These are phyloP conservation scores for Saccostrea glomerata DNA, from an alignment of 1,140 invertebrate species.

Conservation along the genomic window DNA sequence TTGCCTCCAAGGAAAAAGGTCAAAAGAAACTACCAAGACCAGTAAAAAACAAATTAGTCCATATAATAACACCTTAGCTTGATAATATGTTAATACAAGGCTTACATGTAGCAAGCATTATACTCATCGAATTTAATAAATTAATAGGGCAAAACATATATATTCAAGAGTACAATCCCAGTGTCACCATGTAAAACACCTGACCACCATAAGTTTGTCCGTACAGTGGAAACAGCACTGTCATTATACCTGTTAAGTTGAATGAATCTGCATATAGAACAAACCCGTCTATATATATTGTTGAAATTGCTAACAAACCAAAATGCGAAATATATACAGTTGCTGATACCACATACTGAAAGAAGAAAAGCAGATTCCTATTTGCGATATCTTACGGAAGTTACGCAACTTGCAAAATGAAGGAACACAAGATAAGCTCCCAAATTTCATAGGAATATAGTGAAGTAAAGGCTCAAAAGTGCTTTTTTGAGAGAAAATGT, in stretches of 20 bases:
- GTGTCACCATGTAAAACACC: conserved; percentile 6
- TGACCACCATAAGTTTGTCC: conserved; percentile 21
- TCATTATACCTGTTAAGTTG: not conserved
- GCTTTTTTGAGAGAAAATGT: not conserved
- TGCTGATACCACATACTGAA: not conserved
- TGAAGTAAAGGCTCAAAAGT: not conserved
- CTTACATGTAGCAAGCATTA: conserved; percentile 12
- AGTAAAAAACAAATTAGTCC: conserved; percentile 38
- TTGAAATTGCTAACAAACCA: conserved; percentile 2
- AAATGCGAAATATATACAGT: not conserved
- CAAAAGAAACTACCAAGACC: conserved; percentile 24
- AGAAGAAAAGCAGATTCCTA: conserved; percentile 2
- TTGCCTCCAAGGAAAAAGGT: conserved; percentile 37
- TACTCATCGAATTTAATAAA: not conserved
- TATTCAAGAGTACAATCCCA: conserved; percentile 21
- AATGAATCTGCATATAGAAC: conserved; percentile 38
- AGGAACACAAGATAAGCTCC: conserved; percentile 25
- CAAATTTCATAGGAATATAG: not conserved
- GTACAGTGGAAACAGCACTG: conserved; percentile 43
- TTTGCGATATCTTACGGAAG: not conserved
- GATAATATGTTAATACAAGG: conserved; percentile 6
- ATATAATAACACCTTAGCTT: not conserved
- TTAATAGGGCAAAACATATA: conserved; percentile 36
- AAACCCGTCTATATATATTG: conserved; percentile 26
- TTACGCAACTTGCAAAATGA: conserved; percentile 9